Evolutionary conservation across 1,140 invertebrate species (phyloP).

Genomic region (Drosophila tsacasi): DNA sequence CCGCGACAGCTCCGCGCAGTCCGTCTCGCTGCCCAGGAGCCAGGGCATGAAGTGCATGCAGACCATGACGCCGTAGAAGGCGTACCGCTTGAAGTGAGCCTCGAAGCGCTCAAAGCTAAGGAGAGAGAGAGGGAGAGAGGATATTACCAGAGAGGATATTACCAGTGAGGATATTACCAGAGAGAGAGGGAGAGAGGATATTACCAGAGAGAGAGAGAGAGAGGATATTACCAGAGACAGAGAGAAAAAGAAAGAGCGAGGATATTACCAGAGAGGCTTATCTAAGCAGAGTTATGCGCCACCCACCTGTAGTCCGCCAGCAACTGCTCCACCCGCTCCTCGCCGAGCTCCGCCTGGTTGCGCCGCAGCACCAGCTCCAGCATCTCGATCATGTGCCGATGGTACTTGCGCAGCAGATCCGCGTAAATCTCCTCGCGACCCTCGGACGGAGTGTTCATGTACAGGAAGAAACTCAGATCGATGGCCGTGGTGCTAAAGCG

Average conservation of each 20-base stretch:
- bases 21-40: conserved; percentile 60
- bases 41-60: conserved; percentile 81
- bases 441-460: conserved; percentile 66
- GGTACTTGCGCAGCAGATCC: conserved; percentile 40
- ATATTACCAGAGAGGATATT: too few relatives aligned
- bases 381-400: conserved; percentile 56
- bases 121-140: too few relatives aligned
- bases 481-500: conserved; percentile 71
- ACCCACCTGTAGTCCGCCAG: conserved; percentile 56
- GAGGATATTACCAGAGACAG: too few relatives aligned
- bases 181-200: too few relatives aligned
- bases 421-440: conserved; percentile 38
- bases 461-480: conserved; percentile 79
- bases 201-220: too few relatives aligned
- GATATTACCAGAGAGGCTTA: too few relatives aligned
- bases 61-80: conserved; percentile 76
- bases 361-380: conserved; percentile 67
- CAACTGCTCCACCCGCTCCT: conserved; percentile 47
- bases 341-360: conserved; percentile 36
- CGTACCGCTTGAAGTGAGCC: conserved; percentile 71
- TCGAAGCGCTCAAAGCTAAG: conserved; percentile 66
- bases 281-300: not conserved
- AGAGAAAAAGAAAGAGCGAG: too few relatives aligned
- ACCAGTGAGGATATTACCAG: too few relatives aligned
- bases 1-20: conserved; percentile 64